Conservation (phyloP, 2,797 vertebrate genomes). For the Acrossocheilus fasciatus region DNA sequence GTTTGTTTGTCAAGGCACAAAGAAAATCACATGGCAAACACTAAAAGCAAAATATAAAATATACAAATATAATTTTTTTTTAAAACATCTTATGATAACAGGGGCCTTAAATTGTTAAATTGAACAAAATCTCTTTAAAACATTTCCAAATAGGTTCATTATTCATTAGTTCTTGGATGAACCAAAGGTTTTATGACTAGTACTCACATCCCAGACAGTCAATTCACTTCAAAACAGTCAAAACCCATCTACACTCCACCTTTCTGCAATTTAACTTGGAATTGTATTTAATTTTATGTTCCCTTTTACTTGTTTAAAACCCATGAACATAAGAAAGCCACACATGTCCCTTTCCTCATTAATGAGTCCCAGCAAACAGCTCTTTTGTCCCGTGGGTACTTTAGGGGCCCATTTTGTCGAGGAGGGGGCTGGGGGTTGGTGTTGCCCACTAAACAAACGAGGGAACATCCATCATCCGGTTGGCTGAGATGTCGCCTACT, state of each 20-base stretch:
- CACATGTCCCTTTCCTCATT: constrained; percentile 66
- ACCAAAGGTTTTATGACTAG: constrained; percentile 29
- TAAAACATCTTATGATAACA: background rate
- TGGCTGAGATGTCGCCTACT: constrained; percentile 13
- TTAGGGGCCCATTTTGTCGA: constrained; percentile 22
- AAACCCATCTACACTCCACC: constrained; percentile 35
- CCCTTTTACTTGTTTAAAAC: constrained; percentile 58
- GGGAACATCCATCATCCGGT: constrained; percentile 63
- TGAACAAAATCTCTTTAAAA: background rate
- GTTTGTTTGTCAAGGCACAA: constrained; percentile 17
- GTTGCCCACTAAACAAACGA: constrained; percentile 53
- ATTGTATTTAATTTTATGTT: constrained; percentile 52
- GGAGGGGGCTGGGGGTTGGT: background rate
- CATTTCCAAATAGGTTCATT: background rate
- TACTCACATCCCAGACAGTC: constrained; percentile 20
- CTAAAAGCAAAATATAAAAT: background rate
- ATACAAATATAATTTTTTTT: background rate
- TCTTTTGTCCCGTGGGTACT: constrained; percentile 70
- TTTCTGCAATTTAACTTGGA: constrained; percentile 55
- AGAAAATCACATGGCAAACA: background rate
- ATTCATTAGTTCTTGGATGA: constrained; percentile 2
- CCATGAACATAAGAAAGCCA: constrained; percentile 58
- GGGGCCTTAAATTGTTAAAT: background rate
- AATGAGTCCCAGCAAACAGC: constrained; percentile 68
- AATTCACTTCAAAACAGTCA: constrained; percentile 25